Evolutionary conservation across 2,113 vertebrate genomes (phyloP).

Genomic region (Emberiza fucata): DNA sequence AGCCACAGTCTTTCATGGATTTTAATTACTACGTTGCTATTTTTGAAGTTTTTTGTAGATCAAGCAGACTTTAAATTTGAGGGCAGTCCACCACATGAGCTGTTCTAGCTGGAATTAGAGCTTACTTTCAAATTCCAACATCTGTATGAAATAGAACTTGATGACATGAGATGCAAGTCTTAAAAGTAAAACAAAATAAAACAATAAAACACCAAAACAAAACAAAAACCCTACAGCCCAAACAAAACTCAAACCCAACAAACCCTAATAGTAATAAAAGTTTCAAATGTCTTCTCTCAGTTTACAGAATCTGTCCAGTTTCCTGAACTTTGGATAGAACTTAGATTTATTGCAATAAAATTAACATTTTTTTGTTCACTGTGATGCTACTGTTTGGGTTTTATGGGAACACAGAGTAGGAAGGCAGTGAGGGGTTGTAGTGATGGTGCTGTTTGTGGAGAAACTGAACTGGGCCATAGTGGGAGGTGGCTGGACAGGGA

Average conservation of each 20-base stretch:
- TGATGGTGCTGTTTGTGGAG: background rate
- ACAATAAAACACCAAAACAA: background rate
- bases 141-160: background rate
- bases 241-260: background rate
- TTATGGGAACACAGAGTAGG: background rate
- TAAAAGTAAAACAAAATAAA: background rate
- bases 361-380: background rate
- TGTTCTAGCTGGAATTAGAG: background rate
- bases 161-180: background rate
- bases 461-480: accelerated
- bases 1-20: background rate
- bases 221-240: background rate
- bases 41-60: background rate
- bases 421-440: background rate
- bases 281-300: background rate
- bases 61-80: slow-evolving; percentile 9
- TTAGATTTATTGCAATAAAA: background rate
- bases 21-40: slow-evolving; percentile 24
- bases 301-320: background rate
- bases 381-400: background rate
- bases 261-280: background rate
- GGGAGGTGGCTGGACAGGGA: background rate
- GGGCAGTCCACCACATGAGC: background rate
- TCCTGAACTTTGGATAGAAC: background rate
- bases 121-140: background rate